Percentiles rank a stretch among this genome's conserved stretches.
Evolutionary conservation across 2,888 invertebrate species (phyloP).

Genomic region (Deroplatys truncata): DNA sequence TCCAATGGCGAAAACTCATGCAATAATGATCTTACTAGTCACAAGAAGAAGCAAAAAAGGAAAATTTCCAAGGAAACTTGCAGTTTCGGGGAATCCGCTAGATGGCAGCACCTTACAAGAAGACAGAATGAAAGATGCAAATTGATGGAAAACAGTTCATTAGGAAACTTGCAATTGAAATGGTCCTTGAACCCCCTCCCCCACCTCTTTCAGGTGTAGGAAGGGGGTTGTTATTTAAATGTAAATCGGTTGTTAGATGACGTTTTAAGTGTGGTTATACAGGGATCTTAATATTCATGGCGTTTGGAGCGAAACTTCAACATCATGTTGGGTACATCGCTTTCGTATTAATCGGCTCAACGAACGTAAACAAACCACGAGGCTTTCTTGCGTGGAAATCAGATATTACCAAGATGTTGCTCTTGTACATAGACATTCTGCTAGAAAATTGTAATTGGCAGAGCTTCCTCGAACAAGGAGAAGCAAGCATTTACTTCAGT

Average conservation of each 20-base stretch:
- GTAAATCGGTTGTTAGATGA: neutral
- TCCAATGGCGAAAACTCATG: conserved; percentile 1
- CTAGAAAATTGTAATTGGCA: no score
- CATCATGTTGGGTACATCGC: no score
- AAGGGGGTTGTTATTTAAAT: neutral
- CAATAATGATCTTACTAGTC: conserved; percentile 4
- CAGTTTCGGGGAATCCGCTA: neutral
- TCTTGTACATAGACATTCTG: no score
- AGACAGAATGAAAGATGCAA: neutral
- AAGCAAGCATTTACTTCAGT: no score
- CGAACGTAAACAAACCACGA: no score
- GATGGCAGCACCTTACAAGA: neutral
- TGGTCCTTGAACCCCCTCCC: neutral
- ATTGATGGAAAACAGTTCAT: neutral
- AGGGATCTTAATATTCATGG: neutral
- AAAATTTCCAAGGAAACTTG: neutral
- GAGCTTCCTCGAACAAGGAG: no score
- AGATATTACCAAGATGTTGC: no score
- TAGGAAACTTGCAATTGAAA: neutral
- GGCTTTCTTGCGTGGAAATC: no score
- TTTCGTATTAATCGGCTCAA: no score
- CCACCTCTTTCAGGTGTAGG: neutral
- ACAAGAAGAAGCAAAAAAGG: neutral
- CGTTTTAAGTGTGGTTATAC: neutral
- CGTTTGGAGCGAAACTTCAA: neutral